phyloP scores from a whole-genome alignment of 2,797 vertebrate species.

The Manis javanica region DNA sequence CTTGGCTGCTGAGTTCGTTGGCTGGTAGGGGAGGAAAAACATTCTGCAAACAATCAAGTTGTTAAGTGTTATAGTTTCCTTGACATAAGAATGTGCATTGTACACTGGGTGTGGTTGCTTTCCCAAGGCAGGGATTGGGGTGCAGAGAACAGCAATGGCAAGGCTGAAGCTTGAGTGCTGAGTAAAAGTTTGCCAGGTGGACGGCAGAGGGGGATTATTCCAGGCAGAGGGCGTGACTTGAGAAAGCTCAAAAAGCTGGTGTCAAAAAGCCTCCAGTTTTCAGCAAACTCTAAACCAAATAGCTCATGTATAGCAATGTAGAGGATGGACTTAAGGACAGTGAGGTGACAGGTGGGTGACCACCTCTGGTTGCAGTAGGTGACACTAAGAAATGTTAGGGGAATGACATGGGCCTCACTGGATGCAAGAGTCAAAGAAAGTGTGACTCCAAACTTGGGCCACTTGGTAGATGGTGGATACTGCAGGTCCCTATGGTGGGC shows the following conservation, averaged over 20 bases:
- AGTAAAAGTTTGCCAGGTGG: not conserved
- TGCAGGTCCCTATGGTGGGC: not conserved
- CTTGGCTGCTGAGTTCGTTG: not conserved
- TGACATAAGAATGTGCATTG: not conserved
- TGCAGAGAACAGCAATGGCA: not conserved
- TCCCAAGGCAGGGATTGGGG: not conserved
- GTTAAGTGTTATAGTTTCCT: not conserved
- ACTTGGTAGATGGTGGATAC: not conserved
- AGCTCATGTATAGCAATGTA: not conserved
- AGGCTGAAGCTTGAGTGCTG: not conserved
- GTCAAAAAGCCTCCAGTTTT: slow-evolving; percentile 1
- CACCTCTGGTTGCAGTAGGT: not conserved
- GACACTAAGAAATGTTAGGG: not conserved
- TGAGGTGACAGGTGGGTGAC: not conserved
- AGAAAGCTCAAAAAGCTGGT: not conserved
- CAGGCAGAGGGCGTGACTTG: not conserved
- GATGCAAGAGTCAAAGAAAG: slow-evolving; percentile 11
- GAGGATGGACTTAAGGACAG: not conserved
- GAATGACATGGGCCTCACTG: not conserved
- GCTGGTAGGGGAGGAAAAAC: not conserved
- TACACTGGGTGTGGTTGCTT: not conserved
- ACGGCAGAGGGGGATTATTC: not conserved
- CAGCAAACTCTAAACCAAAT: not conserved
- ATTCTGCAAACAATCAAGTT: not conserved
- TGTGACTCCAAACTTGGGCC: not conserved